Base-by-base conservation (phyloP, 2,888 invertebrate species). In the Drepanosiphum platanoidis region DNA sequence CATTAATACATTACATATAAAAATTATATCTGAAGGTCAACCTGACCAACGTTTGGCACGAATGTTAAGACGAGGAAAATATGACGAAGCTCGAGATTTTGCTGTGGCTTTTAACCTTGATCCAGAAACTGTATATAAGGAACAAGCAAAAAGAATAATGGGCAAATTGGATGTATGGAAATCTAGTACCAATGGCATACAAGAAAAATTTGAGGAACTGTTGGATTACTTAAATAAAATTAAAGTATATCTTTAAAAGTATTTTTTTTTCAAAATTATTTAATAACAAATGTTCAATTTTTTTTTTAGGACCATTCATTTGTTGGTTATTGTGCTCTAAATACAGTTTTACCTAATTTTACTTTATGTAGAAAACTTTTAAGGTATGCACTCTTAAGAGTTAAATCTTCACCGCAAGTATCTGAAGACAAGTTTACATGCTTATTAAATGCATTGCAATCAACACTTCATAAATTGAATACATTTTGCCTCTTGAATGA, bases 61-160 rank as follows among this genome's bases (percentile, higher is more conserved):
- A 87, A 89, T 92, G 78, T 87, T 92, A 32, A 89, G 89, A 78
- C 89, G 90, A 87, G 89, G 89, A 70, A 89, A 90, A 87, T 91
- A 91, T 87, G 90, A 90, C 15, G 91, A 91, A 88, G 92, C 92
- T 3, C 90, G 91, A 88, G 87, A 88, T 32, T 92, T 91, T 88
- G 91, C 91, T 0, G 88, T 87, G 68, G 88, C 88, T 42, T 91
- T 90, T 88, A 88, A 89, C 80, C 88, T 92, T 34, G 89, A 90
- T 87, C 87, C 89, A 58, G 89, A 90, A 83, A 87, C 89, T 15
- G 89, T 91, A 80, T 89, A 90, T 86, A 90, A 89, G 86, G 90
- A 91, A 3, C 90, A 90, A 88, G 91, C 91, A 1, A 89, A 90
- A 87, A 88, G 89, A 8, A 88, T 91, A 61, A 88, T 90, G 74